Evolutionary conservation across 2,113 vertebrate species (phyloP).

Genomic region (Balaenoptera acutorostrata): DNA sequence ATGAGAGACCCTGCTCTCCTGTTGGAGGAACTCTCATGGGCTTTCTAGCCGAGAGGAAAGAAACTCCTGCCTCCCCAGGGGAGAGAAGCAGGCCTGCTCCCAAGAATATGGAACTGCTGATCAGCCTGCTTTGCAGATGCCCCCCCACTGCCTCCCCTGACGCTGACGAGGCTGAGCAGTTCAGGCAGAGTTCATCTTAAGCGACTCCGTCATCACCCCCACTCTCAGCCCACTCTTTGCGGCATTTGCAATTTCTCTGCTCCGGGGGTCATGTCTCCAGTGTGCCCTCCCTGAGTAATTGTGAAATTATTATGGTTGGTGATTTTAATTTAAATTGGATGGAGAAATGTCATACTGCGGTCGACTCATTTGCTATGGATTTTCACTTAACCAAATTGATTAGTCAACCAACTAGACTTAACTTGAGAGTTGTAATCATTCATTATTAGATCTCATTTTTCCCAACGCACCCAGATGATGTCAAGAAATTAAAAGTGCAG

Average conservation of each 20-base stretch:
- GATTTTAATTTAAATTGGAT: constrained; percentile 88
- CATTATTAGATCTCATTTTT: constrained; percentile 87
- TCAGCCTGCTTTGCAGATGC: background rate
- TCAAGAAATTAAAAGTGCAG: constrained; percentile 76
- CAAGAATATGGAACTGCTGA: background rate
- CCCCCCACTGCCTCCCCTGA: rapidly evolving
- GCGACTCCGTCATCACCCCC: constrained; percentile 43
- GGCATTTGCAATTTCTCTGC: constrained; percentile 81
- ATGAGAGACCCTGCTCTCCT: background rate
- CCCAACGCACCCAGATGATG: constrained; percentile 67
- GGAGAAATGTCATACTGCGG: constrained; percentile 84
- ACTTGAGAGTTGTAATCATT: constrained; percentile 87
- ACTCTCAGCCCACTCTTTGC: constrained; percentile 51
- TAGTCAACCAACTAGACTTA: constrained; percentile 89
- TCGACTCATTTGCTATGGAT: constrained; percentile 89
- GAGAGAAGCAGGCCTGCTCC: background rate
- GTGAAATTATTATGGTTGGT: constrained; percentile 85
- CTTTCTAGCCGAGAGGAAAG: background rate
- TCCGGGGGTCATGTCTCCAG: constrained; percentile 80
- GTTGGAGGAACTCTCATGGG: background rate
- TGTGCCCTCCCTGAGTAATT: constrained; percentile 81
- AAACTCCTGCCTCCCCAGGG: background rate
- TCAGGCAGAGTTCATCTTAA: constrained; percentile 59
- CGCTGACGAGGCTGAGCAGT: background rate
- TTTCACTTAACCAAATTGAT: constrained; percentile 91